A percentile compares a stretch with the other conserved stretches of the same genome.
Conservation (phyloP, 1,140 invertebrate genomes). For the Papilio glaucus region DNA sequence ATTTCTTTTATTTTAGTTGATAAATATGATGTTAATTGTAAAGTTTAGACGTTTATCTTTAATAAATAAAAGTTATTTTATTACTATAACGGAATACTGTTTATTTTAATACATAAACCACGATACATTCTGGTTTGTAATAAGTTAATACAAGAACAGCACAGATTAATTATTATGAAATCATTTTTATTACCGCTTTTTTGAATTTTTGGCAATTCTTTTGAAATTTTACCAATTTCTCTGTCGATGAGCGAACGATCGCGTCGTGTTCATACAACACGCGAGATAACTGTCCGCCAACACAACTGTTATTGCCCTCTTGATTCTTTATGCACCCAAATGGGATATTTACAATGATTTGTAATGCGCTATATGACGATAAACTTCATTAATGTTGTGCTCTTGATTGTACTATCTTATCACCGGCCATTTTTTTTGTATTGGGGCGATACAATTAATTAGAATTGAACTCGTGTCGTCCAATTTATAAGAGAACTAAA, state of each 20-base stretch:
- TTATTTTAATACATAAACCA: too few relatives aligned
- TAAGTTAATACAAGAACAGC: too few relatives aligned
- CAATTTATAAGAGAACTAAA: too few relatives aligned
- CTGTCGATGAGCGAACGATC: neutral
- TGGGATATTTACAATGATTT: conserved; percentile 2
- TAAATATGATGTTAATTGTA: too few relatives aligned
- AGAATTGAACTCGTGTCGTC: too few relatives aligned
- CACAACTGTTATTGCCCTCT: neutral
- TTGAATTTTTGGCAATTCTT: neutral
- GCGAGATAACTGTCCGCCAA: neutral
- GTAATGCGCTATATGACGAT: neutral
- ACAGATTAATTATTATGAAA: too few relatives aligned
- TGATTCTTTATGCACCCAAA: conserved; percentile 6
- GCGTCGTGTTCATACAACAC: neutral
- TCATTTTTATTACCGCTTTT: too few relatives aligned
- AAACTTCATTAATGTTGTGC: conserved; percentile 1
- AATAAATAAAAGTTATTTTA: too few relatives aligned
- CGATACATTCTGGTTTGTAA: too few relatives aligned
- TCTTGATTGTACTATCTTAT: neutral
- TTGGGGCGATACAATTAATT: neutral
- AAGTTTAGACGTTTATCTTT: too few relatives aligned
- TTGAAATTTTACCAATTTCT: neutral
- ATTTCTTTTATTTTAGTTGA: too few relatives aligned
- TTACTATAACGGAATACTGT: too few relatives aligned
- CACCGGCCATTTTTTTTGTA: neutral